Percentiles rank a stretch among this genome's conserved stretches.
These are phyloP conservation scores for Umimayanthus kanabou DNA, from an alignment of 92 coral and sea anemone genomes.

Conservation along the genomic window DNA sequence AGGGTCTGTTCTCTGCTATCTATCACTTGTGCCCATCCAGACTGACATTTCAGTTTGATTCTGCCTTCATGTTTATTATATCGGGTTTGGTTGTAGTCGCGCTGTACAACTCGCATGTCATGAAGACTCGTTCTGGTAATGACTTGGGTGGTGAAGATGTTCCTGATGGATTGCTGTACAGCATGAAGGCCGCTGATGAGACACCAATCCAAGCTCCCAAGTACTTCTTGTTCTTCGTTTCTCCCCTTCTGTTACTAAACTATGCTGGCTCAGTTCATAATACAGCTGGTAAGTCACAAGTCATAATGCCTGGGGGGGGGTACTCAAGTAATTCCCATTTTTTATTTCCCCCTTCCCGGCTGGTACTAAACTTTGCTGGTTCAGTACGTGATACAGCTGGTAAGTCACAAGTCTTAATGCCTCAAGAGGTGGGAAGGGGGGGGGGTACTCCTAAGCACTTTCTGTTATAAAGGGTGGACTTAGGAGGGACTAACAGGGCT, in stretches of 20 bases:
- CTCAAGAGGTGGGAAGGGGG: neutral
- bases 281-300: conserved; percentile 49
- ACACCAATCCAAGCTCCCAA: conserved; percentile 84
- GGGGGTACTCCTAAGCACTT: neutral
- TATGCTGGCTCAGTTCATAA: conserved; percentile 90
- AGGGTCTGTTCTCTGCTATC: conserved; percentile 91
- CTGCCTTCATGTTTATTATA: conserved; percentile 97
- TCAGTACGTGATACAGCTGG: conserved; percentile 78
- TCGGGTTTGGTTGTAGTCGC: conserved; percentile 88
- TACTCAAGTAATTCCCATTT: conserved; percentile 61
- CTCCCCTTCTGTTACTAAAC: conserved; percentile 84
- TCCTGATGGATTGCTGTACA: conserved; percentile 25
- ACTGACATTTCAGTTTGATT: conserved; percentile 96
- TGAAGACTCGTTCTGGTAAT: conserved; percentile 32
- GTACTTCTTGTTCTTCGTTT: conserved; percentile 91
- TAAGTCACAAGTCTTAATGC: neutral
- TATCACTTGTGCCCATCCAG: conserved; percentile 96
- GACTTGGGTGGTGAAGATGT: conserved; percentile 8
- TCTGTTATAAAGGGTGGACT: too few relatives aligned
- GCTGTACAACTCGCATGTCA: conserved; percentile 70
- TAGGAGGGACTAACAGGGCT: too few relatives aligned
- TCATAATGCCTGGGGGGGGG: neutral
- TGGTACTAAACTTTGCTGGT: conserved; percentile 81
- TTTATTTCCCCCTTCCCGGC: conserved; percentile 77
- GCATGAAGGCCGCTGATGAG: conserved; percentile 53